phyloP scores from a whole-genome alignment of 2,797 vertebrate genomes.

The Tokudaia muenninki region DNA sequence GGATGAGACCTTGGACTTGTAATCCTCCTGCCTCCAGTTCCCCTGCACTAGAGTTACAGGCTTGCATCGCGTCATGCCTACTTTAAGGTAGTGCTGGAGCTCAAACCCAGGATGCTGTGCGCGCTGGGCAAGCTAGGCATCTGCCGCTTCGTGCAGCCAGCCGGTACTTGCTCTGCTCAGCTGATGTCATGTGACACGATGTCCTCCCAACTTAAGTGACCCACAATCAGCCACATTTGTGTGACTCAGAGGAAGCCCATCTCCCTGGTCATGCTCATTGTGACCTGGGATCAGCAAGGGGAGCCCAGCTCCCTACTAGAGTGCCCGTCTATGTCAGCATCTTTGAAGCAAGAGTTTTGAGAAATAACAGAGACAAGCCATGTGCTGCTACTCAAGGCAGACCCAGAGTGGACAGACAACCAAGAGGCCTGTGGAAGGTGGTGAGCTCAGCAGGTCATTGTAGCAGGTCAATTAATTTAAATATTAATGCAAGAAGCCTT shows the following conservation, averaged over 20 bases:
- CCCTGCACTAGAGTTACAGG: neutral
- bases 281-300: neutral
- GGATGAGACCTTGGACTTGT: neutral
- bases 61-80: no score
- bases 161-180: neutral
- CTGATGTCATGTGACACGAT: neutral
- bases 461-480: no score
- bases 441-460: no score
- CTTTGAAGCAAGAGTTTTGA: conserved; percentile 67
- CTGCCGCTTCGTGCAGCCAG: no score
- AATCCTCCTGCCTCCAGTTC: neutral
- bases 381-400: conserved; percentile 52
- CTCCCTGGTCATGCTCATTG: neutral
- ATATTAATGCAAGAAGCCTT: no score
- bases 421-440: neutral
- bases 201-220: neutral
- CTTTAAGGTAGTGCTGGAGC: neutral
- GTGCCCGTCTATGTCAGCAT: neutral
- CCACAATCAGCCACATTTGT: neutral
- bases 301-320: neutral
- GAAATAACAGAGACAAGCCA: conserved; percentile 58
- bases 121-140: neutral
- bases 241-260: conserved; percentile 71
- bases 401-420: conserved; percentile 70
- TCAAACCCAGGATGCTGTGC: neutral